phyloP scores from a whole-genome alignment of 2,888 invertebrate genomes.

The Lymantria dispar region DNA sequence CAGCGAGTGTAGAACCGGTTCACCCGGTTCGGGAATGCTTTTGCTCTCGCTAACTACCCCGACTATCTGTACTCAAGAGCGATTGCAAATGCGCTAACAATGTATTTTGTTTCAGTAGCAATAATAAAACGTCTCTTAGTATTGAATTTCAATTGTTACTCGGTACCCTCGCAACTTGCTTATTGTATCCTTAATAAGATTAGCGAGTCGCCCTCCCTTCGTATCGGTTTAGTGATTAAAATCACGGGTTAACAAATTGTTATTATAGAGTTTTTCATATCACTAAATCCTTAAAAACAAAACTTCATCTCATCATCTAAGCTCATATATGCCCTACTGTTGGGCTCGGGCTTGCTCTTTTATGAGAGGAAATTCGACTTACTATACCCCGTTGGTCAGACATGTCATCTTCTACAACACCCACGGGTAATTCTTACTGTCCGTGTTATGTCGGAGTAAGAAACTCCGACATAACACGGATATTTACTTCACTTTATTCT shows the following conservation, averaged over 20 bases:
- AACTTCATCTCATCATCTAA: too few species aligned
- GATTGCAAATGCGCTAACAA: slow-evolving; percentile 65
- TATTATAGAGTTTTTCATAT: slow-evolving; percentile 5
- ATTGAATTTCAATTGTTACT: slow-evolving; percentile 37
- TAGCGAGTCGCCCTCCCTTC: neutral
- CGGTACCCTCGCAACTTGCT: slow-evolving; percentile 30
- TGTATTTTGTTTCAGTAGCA: slow-evolving; percentile 56
- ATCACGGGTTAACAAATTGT: too few species aligned
- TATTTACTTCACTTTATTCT: too few species aligned
- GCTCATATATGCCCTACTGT: too few species aligned
- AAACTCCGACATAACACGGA: too few species aligned
- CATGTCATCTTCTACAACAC: too few species aligned
- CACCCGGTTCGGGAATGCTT: slow-evolving; percentile 69
- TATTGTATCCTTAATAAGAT: slow-evolving; percentile 35
- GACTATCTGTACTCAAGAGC: slow-evolving; percentile 50
- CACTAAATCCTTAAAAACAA: slow-evolving; percentile 27
- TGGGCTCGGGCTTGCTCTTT: too few species aligned
- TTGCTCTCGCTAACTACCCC: slow-evolving; percentile 65
- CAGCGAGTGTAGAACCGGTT: slow-evolving; percentile 73
- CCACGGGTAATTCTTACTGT: too few species aligned
- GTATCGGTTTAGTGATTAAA: too few species aligned
- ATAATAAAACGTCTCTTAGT: slow-evolving; percentile 38
- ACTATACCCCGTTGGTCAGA: too few species aligned
- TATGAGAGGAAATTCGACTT: too few species aligned
- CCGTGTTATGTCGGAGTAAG: too few species aligned